Evolutionary conservation across 2,797 vertebrate genomes (phyloP), one percentile per base, ranked within the genome.

Genomic region (Avahi laniger): DNA sequence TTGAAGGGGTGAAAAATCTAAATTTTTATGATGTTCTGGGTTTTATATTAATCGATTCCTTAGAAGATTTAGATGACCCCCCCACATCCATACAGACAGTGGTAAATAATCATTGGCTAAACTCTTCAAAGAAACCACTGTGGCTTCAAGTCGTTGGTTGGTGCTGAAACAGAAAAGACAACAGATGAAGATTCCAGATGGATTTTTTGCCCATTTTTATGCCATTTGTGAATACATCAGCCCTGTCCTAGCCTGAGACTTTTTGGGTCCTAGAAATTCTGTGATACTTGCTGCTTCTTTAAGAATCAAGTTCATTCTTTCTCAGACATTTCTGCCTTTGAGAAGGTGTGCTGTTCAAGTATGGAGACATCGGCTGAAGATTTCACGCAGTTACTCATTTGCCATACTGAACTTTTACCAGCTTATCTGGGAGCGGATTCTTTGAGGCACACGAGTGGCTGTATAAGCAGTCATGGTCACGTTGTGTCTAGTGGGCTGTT

Each of bases 1-100:
- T 99, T 69, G 98, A 99, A 98, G 99, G 99, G 98, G 99, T 99
- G 79, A 99, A 99, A 98, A 99, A 99, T 97, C 94, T 99, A 70
- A 99, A 99, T 98, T 99, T 99, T 98, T 99, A 99, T 88, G 99
- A 99, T 96, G 99, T 99, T 96, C 98, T 99, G 98, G 99, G 99
- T 98, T 99, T 99, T 94, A 99, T 99, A 98, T 98, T 99, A 87
- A 99, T 99, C 99, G 99, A 99, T 98, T 99, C 99, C 0, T 99
- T 99, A 95, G 99, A 99, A 99, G 99, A 99, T 98, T 99, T 99
- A 97, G 99, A 99, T 98, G 99, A 99, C 97, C 99, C 99, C 12
- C 99, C 99, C 0, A 98, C 99, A 93, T 99, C 99, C 95, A 99
- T 99, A 97, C 99, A 99, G 98, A 99, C 99, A 46, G 99, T 99